Base-by-base conservation (phyloP, 2,113 vertebrate species). In the Danionella cerebrum region DNA sequence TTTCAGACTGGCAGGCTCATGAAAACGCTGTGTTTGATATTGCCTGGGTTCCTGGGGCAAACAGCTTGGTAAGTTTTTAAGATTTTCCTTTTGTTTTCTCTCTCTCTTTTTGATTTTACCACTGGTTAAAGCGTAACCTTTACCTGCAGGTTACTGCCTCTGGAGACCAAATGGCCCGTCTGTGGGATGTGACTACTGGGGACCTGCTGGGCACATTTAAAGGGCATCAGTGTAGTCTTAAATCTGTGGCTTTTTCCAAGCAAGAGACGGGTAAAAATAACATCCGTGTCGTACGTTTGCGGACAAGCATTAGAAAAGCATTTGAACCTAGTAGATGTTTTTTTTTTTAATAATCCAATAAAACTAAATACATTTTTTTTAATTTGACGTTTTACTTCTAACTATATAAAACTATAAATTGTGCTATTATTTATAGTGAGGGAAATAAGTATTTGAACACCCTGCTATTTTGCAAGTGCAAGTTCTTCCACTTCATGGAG, bases 181-280 rank as follows among this genome's bases (percentile, higher is more conserved):
- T 98, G 73, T 99, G 95, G 95, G 94, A 99, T 16, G 90, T 97
- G 35, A 88, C 82, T 63, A 84, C 87, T 1, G 87, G 91, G 1
- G 94, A 98, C 67, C 81, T 93, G 22, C 81, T 99, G 47, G 96
- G 94, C 36, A 83, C 85, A 13, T 99, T 94, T 79, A 96, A 89
- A 87, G 96, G 96, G 55, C 96, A 99, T 75, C 93, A 96, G 31
- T 98, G 96, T 79, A 99, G 95, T 84, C 91, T 99, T 52, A 99
- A 98, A 78, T 94, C 96, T 10, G 92, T 98, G 70, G 84, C 93
- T 51, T 98, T 98, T 68, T 79, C 91, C 58, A 92, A 88, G 19
- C 88, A 90, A 74, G 90, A 98, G 67, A 96, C 87, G 88, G 93
- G 96, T 99, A 89, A 51, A 3, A 1, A 10, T 2, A 3, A 31